Conservation (phyloP, 2,797 vertebrate species). For the Cyclura pinguis region DNA sequence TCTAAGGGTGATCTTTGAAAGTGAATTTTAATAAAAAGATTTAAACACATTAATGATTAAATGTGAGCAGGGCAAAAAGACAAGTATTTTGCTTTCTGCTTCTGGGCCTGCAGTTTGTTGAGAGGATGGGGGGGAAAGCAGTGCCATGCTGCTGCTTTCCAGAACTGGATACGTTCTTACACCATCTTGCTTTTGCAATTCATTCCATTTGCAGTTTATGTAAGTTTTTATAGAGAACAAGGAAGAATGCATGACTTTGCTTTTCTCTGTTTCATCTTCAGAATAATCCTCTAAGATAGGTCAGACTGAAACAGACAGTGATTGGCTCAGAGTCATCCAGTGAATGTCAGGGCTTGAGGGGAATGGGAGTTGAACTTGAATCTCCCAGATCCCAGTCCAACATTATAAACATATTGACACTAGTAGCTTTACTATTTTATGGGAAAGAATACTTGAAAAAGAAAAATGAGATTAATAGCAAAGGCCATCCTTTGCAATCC, state of each 20-base stretch:
- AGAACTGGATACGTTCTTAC: not conserved
- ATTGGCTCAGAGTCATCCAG: not conserved
- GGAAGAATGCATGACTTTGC: not conserved
- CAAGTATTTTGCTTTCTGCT: not conserved
- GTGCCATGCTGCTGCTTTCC: not conserved
- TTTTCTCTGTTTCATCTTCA: not conserved
- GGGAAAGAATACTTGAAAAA: not conserved
- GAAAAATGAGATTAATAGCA: not conserved
- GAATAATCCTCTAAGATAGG: not conserved
- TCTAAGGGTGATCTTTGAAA: not conserved
- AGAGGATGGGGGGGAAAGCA: no score
- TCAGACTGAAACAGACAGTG: not conserved
- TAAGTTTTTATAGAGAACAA: no score
- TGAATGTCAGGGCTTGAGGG: no score
- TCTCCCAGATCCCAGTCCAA: not conserved
- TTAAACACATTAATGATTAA: not conserved
- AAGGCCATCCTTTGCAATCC: not conserved
- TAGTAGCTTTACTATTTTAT: not conserved
- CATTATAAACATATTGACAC: not conserved
- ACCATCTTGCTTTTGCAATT: not conserved
- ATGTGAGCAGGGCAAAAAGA: not conserved
- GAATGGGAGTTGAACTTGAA: not conserved
- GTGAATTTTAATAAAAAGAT: no score
- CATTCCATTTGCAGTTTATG: not conserved
- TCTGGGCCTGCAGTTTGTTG: not conserved